Conservation (phyloP, 2,797 vertebrate genomes). For the Gila robusta region DNA sequence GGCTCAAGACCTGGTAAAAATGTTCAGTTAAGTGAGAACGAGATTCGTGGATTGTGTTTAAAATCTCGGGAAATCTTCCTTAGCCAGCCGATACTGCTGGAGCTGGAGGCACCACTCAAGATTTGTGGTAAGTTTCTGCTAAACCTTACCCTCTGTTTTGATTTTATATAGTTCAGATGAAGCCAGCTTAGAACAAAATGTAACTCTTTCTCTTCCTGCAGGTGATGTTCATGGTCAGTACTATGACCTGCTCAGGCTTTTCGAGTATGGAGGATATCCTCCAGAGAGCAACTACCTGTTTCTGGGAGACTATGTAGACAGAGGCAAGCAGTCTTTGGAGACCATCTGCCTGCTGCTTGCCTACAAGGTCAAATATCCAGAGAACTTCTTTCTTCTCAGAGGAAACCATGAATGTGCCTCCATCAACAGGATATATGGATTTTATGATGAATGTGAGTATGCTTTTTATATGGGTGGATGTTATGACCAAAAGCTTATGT, state of each 20-base stretch:
- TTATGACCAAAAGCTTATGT: background rate
- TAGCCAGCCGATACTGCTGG: constrained; percentile 85
- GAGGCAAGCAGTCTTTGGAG: constrained; percentile 86
- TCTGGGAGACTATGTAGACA: constrained; percentile 86
- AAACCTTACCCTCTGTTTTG: background rate
- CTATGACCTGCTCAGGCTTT: constrained; percentile 85
- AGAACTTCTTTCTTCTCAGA: constrained; percentile 86
- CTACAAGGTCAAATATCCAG: constrained; percentile 87
- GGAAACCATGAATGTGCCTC: constrained; percentile 87
- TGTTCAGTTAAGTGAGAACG: constrained; percentile 84
- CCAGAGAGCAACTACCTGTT: constrained; percentile 88
- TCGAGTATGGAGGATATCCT: constrained; percentile 86
- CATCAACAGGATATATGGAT: constrained; percentile 88
- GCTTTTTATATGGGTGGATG: background rate
- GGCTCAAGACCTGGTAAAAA: constrained; percentile 86
- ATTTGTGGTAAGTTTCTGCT: constrained; percentile 78
- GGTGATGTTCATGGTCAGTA: constrained; percentile 87
- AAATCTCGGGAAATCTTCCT: constrained; percentile 88
- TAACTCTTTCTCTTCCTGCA: constrained; percentile 43
- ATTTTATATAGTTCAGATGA: background rate
- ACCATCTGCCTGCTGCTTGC: constrained; percentile 85
- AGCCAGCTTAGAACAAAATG: background rate
- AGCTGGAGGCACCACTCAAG: constrained; percentile 85
- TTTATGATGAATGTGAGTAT: constrained; percentile 87
- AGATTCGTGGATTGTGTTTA: constrained; percentile 85